These are phyloP conservation scores for Malurus cyaneus DNA, from an alignment of 2,113 vertebrate species.

Conservation along the genomic window DNA sequence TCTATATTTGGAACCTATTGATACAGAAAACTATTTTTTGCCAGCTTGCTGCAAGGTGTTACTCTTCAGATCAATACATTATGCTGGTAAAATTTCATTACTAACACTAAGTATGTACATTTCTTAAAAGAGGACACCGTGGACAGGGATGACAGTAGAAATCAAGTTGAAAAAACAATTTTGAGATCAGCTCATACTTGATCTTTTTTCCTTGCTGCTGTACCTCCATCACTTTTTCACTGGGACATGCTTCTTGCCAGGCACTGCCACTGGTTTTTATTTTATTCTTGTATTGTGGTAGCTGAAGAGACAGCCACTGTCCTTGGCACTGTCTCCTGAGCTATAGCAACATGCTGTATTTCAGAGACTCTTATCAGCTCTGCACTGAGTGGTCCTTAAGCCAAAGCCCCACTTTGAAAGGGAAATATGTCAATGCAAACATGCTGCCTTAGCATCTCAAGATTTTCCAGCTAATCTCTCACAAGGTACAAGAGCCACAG, in stretches of 20 bases:
- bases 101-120: neutral
- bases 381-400: neutral
- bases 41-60: neutral
- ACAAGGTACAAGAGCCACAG: neutral
- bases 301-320: neutral
- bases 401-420: slow-evolving; percentile 10
- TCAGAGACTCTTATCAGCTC: neutral
- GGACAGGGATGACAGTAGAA: neutral
- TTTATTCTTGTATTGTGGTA: neutral
- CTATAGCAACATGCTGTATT: neutral
- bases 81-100: neutral
- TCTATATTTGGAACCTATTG: neutral
- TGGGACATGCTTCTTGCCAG: neutral
- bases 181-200: neutral
- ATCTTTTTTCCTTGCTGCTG: neutral
- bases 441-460: neutral
- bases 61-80: neutral
- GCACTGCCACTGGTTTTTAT: neutral
- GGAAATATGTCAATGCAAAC: neutral
- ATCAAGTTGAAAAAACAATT: neutral
- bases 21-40: neutral
- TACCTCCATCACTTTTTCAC: neutral
- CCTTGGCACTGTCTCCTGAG: neutral
- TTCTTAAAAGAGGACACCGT: neutral
- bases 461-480: slow-evolving; percentile 16